phyloP scores from a whole-genome alignment of 1,140 invertebrate species.

The Mylabris phalerata region DNA sequence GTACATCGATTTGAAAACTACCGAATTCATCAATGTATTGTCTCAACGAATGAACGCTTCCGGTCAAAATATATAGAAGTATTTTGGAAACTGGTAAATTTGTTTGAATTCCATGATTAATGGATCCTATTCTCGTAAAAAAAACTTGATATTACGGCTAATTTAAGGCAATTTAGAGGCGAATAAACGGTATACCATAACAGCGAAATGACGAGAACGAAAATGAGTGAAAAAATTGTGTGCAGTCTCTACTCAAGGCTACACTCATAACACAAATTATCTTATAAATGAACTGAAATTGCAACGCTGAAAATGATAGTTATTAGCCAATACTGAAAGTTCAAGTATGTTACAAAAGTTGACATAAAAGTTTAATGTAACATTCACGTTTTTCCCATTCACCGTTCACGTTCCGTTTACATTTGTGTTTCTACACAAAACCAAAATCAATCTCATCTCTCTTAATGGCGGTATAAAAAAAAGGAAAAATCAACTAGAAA shows the following conservation, averaged over 20 bases:
- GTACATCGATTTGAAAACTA: no score
- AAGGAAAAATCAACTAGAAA: neutral
- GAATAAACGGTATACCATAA: neutral
- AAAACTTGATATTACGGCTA: no score
- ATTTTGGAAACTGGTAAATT: no score
- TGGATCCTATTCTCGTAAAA: no score
- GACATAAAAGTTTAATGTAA: constrained; percentile 17
- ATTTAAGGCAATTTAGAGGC: no score
- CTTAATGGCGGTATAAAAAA: no score
- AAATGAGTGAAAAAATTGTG: neutral
- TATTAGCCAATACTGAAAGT: constrained; percentile 16
- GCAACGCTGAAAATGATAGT: constrained; percentile 10
- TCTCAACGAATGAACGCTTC: no score
- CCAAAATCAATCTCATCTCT: neutral
- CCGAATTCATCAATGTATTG: no score
- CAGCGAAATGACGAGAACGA: neutral
- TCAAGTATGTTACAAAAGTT: constrained; percentile 18
- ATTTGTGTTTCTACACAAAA: neutral
- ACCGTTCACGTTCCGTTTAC: constrained; percentile 9
- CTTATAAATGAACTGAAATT: constrained; percentile 14
- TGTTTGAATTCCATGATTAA: no score
- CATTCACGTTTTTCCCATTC: constrained; percentile 18
- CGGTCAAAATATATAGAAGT: no score
- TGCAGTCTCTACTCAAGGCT: neutral
- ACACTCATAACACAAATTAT: neutral